These are phyloP conservation scores for Apodemus speciosus DNA, from an alignment of 2,113 vertebrate species.

Conservation along the genomic window DNA sequence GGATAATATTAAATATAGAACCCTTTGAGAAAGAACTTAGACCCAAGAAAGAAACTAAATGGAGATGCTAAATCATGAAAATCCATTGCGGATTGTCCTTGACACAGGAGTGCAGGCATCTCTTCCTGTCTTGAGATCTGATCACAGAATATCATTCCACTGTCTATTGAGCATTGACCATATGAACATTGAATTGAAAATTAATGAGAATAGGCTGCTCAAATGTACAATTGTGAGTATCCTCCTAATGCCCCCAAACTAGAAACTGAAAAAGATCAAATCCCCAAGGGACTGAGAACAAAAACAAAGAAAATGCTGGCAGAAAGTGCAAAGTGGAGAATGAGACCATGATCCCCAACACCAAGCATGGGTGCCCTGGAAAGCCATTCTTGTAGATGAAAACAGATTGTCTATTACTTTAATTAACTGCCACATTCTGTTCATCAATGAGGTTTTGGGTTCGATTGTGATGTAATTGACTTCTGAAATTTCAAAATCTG, in stretches of 20 bases:
- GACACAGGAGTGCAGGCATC: not conserved
- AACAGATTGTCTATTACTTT: not conserved
- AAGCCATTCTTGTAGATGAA: not conserved
- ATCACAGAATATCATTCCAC: not conserved
- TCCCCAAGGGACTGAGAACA: not conserved
- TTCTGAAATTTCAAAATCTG: not conserved
- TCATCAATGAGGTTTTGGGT: not conserved
- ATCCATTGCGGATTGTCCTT: not conserved
- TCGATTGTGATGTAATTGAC: not conserved
- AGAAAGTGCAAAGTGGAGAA: not conserved
- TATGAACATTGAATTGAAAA: not conserved
- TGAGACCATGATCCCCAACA: not conserved
- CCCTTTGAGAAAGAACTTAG: constrained; percentile 62
- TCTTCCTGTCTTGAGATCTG: not conserved
- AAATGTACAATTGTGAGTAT: not conserved
- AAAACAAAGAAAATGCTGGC: not conserved
- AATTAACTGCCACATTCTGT: not conserved
- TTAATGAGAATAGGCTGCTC: not conserved
- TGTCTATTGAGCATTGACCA: not conserved
- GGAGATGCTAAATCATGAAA: constrained; percentile 47
- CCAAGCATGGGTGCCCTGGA: not conserved
- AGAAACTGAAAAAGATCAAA: not conserved
- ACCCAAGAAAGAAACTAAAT: constrained; percentile 50
- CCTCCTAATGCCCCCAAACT: not conserved
- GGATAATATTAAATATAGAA: not conserved